These are phyloP conservation scores for Marmota monax DNA, from an alignment of 2,113 vertebrate species.

Conservation along the genomic window DNA sequence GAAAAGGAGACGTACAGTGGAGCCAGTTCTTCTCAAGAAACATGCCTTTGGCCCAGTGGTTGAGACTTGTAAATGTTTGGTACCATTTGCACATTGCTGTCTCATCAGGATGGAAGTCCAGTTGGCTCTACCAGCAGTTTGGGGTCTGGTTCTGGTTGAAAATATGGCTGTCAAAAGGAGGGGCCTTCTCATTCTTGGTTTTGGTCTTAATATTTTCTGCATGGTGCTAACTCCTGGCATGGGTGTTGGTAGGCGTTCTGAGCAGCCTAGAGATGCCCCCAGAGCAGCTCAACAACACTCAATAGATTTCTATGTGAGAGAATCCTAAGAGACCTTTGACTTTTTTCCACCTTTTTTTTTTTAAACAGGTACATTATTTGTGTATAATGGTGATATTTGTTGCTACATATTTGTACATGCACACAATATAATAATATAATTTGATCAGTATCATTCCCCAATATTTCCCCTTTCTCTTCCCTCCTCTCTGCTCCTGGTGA, in stretches of 20 bases:
- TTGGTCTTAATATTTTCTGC: not conserved
- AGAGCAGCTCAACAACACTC: not conserved
- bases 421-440: too few relatives aligned
- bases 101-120: not conserved
- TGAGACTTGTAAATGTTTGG: not conserved
- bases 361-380: too few relatives aligned
- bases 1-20: not conserved
- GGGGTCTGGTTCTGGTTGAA: not conserved
- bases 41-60: slow-evolving; percentile 81
- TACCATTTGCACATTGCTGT: not conserved
- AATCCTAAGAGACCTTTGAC: not conserved
- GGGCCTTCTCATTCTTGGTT: not conserved
- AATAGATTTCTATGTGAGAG: not conserved
- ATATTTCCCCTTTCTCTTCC: too few relatives aligned
- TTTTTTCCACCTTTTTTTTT: too few relatives aligned
- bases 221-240: not conserved
- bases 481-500: too few relatives aligned
- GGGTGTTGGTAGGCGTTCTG: not conserved
- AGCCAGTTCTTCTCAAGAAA: slow-evolving; percentile 64
- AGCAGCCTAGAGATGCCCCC: not conserved
- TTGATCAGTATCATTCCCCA: too few relatives aligned
- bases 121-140: not conserved
- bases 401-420: too few relatives aligned
- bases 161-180: not conserved
- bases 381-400: too few relatives aligned